These are phyloP conservation scores for Neofelis nebulosa DNA, from an alignment of 2,113 vertebrate genomes.

Conservation along the genomic window DNA sequence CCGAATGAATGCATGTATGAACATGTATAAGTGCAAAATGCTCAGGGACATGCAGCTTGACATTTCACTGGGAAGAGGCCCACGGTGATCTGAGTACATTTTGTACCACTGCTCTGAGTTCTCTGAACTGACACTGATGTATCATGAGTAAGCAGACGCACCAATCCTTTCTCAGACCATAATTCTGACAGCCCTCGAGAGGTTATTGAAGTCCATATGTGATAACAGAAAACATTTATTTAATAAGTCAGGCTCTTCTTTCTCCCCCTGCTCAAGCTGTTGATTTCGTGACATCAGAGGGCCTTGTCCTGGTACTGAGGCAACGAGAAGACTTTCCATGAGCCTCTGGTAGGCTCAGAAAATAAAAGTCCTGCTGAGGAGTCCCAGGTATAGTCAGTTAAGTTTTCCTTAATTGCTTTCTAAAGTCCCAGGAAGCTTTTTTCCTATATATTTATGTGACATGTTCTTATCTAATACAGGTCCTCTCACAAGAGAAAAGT, in stretches of 20 bases:
- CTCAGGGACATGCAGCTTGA: not conserved
- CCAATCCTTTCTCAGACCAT: not conserved
- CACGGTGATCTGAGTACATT: not conserved
- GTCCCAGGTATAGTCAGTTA: not conserved
- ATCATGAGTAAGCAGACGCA: not conserved
- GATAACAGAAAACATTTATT: constrained; percentile 38
- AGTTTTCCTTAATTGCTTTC: not conserved
- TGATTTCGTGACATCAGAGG: not conserved
- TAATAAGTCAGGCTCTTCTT: not conserved
- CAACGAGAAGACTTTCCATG: not conserved
- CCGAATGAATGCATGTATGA: not conserved
- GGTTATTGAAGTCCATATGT: constrained; percentile 15
- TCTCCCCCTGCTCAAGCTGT: not conserved
- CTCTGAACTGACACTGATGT: not conserved
- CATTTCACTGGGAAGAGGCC: not conserved
- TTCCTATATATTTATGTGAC: not conserved
- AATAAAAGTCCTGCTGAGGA: not conserved
- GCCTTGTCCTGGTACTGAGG: not conserved
- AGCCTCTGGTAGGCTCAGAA: not conserved
- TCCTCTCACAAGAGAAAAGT: not conserved
- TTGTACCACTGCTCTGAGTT: not conserved
- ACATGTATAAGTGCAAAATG: not conserved
- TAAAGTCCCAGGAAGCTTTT: not conserved
- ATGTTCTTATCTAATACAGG: not conserved
- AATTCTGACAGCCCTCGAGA: not conserved